Conservation (phyloP, 2,888 invertebrate genomes). For the Hipparchia sbordonii region DNA sequence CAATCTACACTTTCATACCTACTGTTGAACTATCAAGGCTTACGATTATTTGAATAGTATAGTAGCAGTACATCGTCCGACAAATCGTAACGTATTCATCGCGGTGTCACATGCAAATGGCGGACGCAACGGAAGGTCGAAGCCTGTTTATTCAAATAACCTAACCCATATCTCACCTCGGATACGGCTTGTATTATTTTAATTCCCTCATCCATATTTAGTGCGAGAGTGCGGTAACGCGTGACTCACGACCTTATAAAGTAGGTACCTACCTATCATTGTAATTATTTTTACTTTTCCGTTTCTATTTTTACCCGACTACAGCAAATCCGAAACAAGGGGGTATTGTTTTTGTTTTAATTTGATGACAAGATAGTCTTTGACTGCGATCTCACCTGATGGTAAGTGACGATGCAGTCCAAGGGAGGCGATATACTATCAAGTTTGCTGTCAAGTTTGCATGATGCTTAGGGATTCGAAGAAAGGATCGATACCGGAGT, state of each 20-base stretch:
- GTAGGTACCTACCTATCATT: conserved; percentile 37
- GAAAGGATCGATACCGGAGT: too few relatives aligned
- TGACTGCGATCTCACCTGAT: too few relatives aligned
- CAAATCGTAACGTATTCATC: conserved; percentile 46
- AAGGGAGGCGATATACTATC: too few relatives aligned
- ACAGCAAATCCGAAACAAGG: too few relatives aligned
- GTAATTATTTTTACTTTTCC: conserved; percentile 39
- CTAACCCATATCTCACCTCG: conserved; percentile 59
- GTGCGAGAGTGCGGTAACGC: conserved; percentile 47
- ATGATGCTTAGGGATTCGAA: too few relatives aligned
- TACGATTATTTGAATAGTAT: not conserved
- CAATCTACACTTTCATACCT: too few relatives aligned
- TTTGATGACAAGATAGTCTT: too few relatives aligned
- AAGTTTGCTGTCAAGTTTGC: too few relatives aligned
- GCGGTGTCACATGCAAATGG: conserved; percentile 52
- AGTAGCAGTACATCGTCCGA: conserved; percentile 32
- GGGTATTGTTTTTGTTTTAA: too few relatives aligned
- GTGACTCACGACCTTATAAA: conserved; percentile 61
- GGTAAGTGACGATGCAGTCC: too few relatives aligned
- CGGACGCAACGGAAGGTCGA: conserved; percentile 57
- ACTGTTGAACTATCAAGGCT: not conserved
- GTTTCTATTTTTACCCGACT: conserved; percentile 6
- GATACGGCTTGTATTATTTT: conserved; percentile 63
- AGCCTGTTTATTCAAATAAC: conserved; percentile 65
- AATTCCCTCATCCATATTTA: conserved; percentile 75